Conservation (phyloP, 2,113 vertebrate genomes). For the Azemiops feae region DNA sequence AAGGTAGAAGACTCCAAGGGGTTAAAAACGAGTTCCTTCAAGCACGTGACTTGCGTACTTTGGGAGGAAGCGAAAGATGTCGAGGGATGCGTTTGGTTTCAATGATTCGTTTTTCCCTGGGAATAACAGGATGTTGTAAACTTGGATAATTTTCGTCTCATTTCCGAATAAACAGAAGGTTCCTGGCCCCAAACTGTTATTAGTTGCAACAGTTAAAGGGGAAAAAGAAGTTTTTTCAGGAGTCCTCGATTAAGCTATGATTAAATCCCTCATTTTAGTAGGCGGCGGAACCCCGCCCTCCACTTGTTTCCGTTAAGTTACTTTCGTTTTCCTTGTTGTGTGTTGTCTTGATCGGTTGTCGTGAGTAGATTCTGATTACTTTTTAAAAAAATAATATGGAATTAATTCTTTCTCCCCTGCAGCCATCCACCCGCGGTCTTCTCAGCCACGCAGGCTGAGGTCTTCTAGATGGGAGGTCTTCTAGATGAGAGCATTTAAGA, state of each 20-base stretch:
- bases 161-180: neutral
- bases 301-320: neutral
- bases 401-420: neutral
- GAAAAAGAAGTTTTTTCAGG: neutral
- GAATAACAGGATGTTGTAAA: neutral
- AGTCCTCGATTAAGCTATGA: neutral
- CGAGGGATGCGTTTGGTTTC: neutral
- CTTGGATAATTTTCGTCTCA: neutral
- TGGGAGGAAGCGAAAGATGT: neutral
- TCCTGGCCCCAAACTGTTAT: neutral
- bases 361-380: neutral
- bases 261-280: neutral
- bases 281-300: neutral
- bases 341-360: neutral
- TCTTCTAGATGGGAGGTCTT: neutral
- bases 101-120: neutral
- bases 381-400: neutral
- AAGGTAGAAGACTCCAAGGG: neutral
- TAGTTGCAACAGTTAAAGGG: neutral
- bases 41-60: neutral
- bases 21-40: neutral
- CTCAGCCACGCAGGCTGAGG: neutral
- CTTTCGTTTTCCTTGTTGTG: neutral
- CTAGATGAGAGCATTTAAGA: neutral
- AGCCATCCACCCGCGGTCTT: neutral